phyloP scores from a whole-genome alignment of 2,797 vertebrate species.

The Enteromius paludinosus region DNA sequence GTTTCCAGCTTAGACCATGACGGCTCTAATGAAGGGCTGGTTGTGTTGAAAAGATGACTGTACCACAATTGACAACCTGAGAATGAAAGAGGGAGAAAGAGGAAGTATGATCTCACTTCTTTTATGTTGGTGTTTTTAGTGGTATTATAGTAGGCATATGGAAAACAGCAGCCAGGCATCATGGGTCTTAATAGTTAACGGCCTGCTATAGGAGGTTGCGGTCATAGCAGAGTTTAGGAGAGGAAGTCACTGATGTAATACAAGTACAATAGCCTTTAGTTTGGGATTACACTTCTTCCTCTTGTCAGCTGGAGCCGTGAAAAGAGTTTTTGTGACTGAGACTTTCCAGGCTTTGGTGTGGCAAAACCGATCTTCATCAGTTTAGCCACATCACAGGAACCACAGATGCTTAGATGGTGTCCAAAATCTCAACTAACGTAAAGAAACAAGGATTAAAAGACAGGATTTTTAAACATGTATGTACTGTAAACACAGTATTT shows the following conservation, averaged over 20 bases:
- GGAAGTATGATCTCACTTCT: slow-evolving; percentile 4
- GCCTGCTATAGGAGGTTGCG: background rate
- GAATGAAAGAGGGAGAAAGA: background rate
- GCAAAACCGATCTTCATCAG: slow-evolving; percentile 10
- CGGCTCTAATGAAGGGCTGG: slow-evolving; percentile 23
- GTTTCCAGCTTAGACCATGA: slow-evolving; percentile 3
- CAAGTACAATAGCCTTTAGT: slow-evolving; percentile 36
- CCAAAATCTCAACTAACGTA: background rate
- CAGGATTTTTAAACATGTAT: background rate
- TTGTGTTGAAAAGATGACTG: slow-evolving; percentile 5
- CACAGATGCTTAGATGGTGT: slow-evolving; percentile 23
- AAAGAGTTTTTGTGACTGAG: slow-evolving; percentile 9
- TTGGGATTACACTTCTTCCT: slow-evolving; percentile 22
- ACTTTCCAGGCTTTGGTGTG: slow-evolving; percentile 4
- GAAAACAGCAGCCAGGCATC: slow-evolving; percentile 22
- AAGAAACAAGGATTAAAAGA: slow-evolving; percentile 9
- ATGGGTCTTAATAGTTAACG: slow-evolving; percentile 17
- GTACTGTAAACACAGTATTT: too few relatives aligned
- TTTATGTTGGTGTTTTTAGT: slow-evolving; percentile 28
- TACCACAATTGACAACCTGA: slow-evolving; percentile 4
- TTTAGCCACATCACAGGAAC: slow-evolving; percentile 35
- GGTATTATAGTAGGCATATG: background rate
- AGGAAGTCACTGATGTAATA: slow-evolving; percentile 18
- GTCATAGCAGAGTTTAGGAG: background rate
- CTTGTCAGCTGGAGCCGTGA: background rate